Base-by-base conservation (phyloP, 2,888 invertebrate species). In the Torymus aiolomorphi region DNA sequence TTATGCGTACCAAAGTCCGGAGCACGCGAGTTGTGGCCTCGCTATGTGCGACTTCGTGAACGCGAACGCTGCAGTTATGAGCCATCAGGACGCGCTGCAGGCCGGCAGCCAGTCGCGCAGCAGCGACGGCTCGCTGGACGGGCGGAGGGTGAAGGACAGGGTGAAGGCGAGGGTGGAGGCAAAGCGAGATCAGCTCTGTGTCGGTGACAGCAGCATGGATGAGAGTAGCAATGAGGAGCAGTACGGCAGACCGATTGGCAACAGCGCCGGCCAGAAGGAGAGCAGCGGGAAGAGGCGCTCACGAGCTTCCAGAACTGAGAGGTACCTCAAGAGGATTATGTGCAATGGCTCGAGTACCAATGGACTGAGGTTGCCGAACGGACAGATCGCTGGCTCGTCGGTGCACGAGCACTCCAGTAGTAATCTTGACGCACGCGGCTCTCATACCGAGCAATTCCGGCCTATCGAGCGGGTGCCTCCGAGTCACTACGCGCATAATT, bases 261-360 rank as follows among this genome's bases (percentile, higher is more conserved):
- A 10, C 11, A 42, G 62, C 52, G 0, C 10, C n/a, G 24, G 18
- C 0, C 54, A 20, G 8, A 71, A 51, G 16, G 51, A 31, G n/a
- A 20, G 31, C 13, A 66, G 63, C 14, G 42, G 42, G 42, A 79
- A 79, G 70, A 93, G 94, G 84, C 92, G 93, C 86, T 94, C 95
- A 49, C 92, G 96, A 76, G 93, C 94, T 31, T 96, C 96, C 0
- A 92, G 96, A 85, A 96, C 96, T 73, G 96, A 96, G 88, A 92
- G 96, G 75, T 96, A 96, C 86, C 94, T 95, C 76, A 95, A 95
- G 86, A 52, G 82, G 20, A 74, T 20, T 20, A 20, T 77, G 62
- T 70, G 79, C 57, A 74, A 61, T 52, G 73, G 74, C 31, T 5
- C 42, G 42, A 42, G 8, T 10, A 8, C 42, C 5, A 42, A 42